phyloP scores from a whole-genome alignment of 2,888 invertebrate species.

The Drosophila subquinaria region DNA sequence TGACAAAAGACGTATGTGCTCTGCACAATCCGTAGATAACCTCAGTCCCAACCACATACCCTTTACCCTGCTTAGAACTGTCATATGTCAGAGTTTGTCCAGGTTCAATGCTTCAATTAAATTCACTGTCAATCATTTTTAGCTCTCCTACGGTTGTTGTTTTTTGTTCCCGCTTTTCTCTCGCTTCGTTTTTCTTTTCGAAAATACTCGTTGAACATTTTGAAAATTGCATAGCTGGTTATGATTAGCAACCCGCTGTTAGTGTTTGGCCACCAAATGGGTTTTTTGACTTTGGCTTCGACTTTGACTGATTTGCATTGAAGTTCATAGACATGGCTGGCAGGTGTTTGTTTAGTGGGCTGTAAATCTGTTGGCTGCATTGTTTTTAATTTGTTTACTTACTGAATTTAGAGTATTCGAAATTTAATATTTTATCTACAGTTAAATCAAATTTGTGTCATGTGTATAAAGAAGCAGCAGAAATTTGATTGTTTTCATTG shows the following conservation, averaged over 20 bases:
- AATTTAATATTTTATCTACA: background rate
- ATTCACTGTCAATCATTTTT: slow-evolving; percentile 71
- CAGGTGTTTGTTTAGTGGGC: slow-evolving; percentile 24
- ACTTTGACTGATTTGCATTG: slow-evolving; percentile 61
- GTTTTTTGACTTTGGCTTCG: slow-evolving; percentile 59
- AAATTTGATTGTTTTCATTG: too few relatives aligned
- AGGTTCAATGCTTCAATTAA: slow-evolving; percentile 77
- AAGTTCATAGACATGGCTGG: slow-evolving; percentile 28
- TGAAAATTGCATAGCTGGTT: slow-evolving; percentile 61
- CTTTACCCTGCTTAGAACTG: background rate
- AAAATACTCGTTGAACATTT: slow-evolving; percentile 46
- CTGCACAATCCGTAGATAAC: slow-evolving; percentile 24
- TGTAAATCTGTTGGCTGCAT: slow-evolving; percentile 10
- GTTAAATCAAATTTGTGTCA: background rate
- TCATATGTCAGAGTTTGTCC: slow-evolving; percentile 15
- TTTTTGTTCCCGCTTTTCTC: slow-evolving; percentile 30
- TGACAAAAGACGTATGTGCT: slow-evolving; percentile 49
- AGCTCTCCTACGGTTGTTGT: slow-evolving; percentile 8
- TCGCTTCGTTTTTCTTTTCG: slow-evolving; percentile 22
- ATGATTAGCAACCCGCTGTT: slow-evolving; percentile 56
- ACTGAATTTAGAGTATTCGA: background rate
- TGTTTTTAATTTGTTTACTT: background rate
- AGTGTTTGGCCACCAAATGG: slow-evolving; percentile 43
- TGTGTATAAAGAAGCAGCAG: too few relatives aligned
- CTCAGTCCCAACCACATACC: background rate